Percentiles rank a stretch among this genome's conserved stretches.
Evolutionary conservation across 1,140 invertebrate species (phyloP).

Genomic region (Semibalanus balanoides): DNA sequence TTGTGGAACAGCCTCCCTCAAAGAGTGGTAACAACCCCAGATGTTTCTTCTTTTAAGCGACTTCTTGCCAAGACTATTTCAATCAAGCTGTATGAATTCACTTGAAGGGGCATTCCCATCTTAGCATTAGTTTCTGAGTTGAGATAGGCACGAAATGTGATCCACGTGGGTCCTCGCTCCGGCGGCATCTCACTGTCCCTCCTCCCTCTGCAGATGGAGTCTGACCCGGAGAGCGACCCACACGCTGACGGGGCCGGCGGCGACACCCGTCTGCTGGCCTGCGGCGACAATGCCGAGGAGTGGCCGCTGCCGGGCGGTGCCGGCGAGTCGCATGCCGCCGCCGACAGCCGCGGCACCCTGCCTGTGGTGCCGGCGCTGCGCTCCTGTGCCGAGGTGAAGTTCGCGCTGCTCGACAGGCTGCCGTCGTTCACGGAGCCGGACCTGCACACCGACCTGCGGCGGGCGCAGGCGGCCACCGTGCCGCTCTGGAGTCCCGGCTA

Average conservation of each 20-base stretch:
- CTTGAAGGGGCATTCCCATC: no score
- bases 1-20: no score
- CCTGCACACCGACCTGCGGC: background rate
- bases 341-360: background rate
- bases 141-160: no score
- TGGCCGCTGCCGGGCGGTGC: background rate
- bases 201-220: background rate
- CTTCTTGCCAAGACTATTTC: no score
- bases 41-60: no score
- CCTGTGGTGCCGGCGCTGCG: background rate
- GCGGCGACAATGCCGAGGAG: background rate
- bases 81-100: no score
- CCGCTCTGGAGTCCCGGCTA: background rate
- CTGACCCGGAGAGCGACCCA: background rate
- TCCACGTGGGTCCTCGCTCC: no score
- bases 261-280: background rate
- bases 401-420: background rate
- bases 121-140: no score
- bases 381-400: background rate
- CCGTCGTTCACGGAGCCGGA: background rate
- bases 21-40: no score
- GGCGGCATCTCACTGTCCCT: no score
- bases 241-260: no score
- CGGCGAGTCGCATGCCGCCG: no score
- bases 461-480: background rate